Evolutionary conservation across 35 echinoderm and acorn worm genomes (phyloP).

Genomic region (Ptychodera flava): DNA sequence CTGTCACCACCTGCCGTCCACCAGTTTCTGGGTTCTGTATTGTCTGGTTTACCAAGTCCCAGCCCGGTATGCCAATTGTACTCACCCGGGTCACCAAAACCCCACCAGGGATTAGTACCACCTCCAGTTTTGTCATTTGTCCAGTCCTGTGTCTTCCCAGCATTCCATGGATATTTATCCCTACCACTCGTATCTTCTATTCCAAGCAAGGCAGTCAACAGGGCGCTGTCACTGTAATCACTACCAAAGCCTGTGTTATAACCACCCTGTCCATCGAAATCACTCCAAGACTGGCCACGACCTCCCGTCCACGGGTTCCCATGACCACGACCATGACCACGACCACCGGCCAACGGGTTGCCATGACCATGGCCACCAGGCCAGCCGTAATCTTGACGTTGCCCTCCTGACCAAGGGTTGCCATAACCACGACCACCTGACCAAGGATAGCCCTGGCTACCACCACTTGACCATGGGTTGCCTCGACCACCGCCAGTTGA

Average conservation of each 20-base stretch:
- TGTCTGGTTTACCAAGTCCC: neutral
- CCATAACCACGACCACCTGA: neutral
- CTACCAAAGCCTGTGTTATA: too few relatives aligned
- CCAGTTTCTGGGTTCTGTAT: neutral
- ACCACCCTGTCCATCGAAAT: neutral
- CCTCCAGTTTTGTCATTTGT: neutral
- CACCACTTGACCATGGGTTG: neutral
- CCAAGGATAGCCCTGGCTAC: neutral
- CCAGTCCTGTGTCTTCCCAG: neutral
- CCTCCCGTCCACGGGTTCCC: neutral
- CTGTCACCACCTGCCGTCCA: neutral
- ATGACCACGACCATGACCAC: neutral
- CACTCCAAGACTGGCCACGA: neutral
- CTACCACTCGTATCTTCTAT: neutral
- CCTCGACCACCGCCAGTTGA: neutral
- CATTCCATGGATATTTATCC: neutral
- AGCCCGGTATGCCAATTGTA: neutral
- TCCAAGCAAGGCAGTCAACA: too few relatives aligned
- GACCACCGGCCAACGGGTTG: neutral
- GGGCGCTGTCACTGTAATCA: too few relatives aligned
- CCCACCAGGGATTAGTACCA: neutral
- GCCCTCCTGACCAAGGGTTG: neutral
- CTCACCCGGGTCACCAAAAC: neutral
- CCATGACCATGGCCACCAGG: neutral
- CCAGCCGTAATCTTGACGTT: neutral